Percentiles rank a stretch among this genome's conserved stretches.
Conservation (phyloP, 2,113 vertebrate genomes). For the Aplodontia rufa region DNA sequence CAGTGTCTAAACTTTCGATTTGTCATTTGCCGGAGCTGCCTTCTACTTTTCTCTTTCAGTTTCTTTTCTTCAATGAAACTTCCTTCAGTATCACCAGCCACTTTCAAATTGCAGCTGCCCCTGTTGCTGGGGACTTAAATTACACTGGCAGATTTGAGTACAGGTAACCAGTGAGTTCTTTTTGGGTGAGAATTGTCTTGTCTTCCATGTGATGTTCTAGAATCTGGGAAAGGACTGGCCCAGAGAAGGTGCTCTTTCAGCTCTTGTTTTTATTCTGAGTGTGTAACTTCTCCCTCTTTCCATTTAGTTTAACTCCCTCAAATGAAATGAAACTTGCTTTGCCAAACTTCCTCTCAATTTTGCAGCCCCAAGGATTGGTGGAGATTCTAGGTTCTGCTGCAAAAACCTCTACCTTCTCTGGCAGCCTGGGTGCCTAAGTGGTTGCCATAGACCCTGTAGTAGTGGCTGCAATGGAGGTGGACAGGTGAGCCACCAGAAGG, state of each 20-base stretch:
- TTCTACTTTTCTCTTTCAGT: background rate
- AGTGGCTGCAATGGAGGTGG: background rate
- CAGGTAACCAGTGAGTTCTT: background rate
- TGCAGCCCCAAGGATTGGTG: accelerated
- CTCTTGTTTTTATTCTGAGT: background rate
- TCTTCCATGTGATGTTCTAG: background rate
- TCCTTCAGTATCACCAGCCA: too few relatives aligned
- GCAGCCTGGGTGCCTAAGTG: background rate
- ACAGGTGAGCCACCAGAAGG: too few relatives aligned
- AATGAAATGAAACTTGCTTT: background rate
- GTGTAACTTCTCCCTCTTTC: background rate
- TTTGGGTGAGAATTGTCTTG: background rate
- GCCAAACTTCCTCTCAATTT: background rate
- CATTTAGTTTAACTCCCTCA: background rate
- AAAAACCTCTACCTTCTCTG: background rate
- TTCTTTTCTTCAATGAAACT: background rate
- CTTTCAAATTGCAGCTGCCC: background rate
- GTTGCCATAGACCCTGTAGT: too few relatives aligned
- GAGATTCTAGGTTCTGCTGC: background rate
- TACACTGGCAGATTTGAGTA: background rate
- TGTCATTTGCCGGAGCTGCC: background rate
- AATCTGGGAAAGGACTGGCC: background rate
- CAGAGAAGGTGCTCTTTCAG: background rate
- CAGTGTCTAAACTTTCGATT: background rate
- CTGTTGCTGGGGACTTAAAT: background rate